Base-by-base conservation (phyloP, 2,113 vertebrate species). In the Ctenodactylus gundi region DNA sequence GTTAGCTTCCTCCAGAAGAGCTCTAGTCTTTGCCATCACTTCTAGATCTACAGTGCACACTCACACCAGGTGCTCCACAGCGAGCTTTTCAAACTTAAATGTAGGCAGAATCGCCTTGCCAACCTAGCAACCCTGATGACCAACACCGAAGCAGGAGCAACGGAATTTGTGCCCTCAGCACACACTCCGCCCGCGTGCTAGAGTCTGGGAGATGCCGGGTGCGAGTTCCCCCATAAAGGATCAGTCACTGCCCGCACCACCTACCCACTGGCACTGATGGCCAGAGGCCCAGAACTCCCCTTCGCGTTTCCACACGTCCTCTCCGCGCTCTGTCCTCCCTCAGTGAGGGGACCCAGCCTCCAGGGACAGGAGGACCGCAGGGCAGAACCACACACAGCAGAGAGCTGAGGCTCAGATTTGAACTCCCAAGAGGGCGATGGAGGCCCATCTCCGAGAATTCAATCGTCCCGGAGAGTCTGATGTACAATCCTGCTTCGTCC, bases 401-500 rank as follows among this genome's bases (percentile, higher is more conserved):
- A 86, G n/a, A 81, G 60, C 65, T 36, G 34, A 25, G 12, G 62
- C 25, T 89, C 72, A 18, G 53, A 81, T 65, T 81, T 83, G 72
- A 81, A 68, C 34, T 90, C 82, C 77, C 8, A 1, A 82, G 76
- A 85, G 67, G 51, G 36, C 25, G 55, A 70, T 75, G 4, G 58
- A 76, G 80, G 67, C 77, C 70, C 60, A 44, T 72, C 90, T 94
- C 73, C 10, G 12, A 88, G 93, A 96, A 88, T 60, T 65, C 81
- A 34, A 6, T 21, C 39, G 46, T 53, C 58, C 46, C 25, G 88
- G 88, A 92, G 88, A 82, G 58, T 83, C 93, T 88, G 88, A 64
- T 72, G 53, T 25, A 58, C 60, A 18, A 51, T 18, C 46, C 36
- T 46, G n/a, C 41, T 27, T 23, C 21, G 29, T 9, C 55, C 5